Base-by-base conservation (phyloP, 2,888 invertebrate genomes). In the Leucoptera coffeella region DNA sequence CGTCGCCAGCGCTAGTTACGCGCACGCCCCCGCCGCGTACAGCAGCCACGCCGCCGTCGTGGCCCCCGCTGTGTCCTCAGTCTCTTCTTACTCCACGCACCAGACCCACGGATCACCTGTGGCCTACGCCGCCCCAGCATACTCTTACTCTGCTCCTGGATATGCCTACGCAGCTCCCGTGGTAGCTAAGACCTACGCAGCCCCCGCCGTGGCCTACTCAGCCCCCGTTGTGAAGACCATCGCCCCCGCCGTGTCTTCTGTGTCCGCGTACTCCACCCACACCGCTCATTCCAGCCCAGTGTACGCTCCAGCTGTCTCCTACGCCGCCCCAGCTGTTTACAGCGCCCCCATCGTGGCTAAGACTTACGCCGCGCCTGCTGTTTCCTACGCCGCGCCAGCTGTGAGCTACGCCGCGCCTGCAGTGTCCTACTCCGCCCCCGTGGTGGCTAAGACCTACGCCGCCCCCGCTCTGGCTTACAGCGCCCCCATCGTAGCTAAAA, bases 1-100 rank as follows among this genome's bases (percentile, higher is more conserved):
- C 38, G 56, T 71, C 25, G 78, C 75, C 37, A 73, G 81, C 35
- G 50, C 71, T 34, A 48, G 78, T 30, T 45, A 53, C 28, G 64
- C 57, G 30, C 60, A 58, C 24, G 67, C 60, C 33, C 65, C 64
- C 12, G 42, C 65, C 38, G 60, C 26, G 3, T 15, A 58, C 56
- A 72, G 54, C 50, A 58, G 42, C 50, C 73, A 50, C 35, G 50
- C 49, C 25, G 33, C 45, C 37, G 54, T 57, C 25, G 53, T 30
- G 4, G 30, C 33, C 28, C 33, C 29, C 31, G 34, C 32, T n/a
- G 34, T 40, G 13, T 31, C 45, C 13, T 35, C 50, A 27, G 43
- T 45, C 32, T 50, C 50, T 12, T 42, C 51, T 14, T 51, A 52
- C 42, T 47, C 54, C 12, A 42, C 48, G 39, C 39, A 45, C 30